Evolutionary conservation across 2,113 vertebrate species (phyloP), one percentile per base, ranked within the genome.

Genomic region (Serinus canaria): DNA sequence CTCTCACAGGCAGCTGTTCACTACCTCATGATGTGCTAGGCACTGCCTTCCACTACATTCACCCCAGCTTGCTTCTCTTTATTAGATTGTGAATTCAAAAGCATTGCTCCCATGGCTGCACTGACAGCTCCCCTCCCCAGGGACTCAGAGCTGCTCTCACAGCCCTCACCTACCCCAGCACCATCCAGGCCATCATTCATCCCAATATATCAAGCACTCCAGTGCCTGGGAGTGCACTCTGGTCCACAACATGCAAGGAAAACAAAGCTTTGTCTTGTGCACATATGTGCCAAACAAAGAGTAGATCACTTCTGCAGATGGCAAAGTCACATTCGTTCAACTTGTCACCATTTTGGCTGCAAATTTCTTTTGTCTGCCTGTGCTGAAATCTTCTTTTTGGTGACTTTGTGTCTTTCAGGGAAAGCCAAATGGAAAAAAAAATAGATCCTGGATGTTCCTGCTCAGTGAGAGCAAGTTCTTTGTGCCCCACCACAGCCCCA

Each of bases 1-100:
- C 89, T 95, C 63, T 77, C 5, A 0, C 67, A 83, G 67, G 74
- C 94, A 97, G 96, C 91, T 96, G 94, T 46, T 95, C 91, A 77
- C 20, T 85, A 82, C 67, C 78, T 94, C 87, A n/a, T 70, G 68
- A 62, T 33, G 52, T 58, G 84, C 25, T 84, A 85, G 83, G 53
- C 67, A 69, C 53, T 84, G 73, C 70, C 74, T 82, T 72, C 31
- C 87, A 94, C 63, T 43, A 84, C 7, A 0, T 20, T 59, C 75
- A 90, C 78, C 78, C 89, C 81, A n/a, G 33, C 55, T 70, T 76
- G 25, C 22, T 92, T 74, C 50, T 60, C 44, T 63, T 72, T 47
- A 44, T 79, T 89, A 85, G 31, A 73, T 0, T 91, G 91, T 56
- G 84, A 84, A 76, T 79, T 73, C 43, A 22, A 66, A 80, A 74